phyloP scores from a whole-genome alignment of 2,888 invertebrate genomes.

The Punctoribates punctum region DNA sequence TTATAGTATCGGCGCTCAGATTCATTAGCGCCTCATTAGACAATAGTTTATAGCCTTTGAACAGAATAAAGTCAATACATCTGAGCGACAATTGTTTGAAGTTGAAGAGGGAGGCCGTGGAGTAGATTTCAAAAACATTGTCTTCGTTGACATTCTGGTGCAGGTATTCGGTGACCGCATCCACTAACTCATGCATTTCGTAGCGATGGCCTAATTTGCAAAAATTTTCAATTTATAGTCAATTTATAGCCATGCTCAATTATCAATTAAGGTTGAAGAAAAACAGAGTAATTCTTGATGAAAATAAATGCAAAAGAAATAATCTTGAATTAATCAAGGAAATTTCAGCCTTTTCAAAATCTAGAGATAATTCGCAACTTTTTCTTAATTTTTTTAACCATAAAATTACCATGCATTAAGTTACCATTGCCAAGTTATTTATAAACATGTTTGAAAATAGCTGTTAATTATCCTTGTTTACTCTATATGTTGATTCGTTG shows the following conservation, averaged over 20 bases:
- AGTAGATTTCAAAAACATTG: background rate
- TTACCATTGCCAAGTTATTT: too few relatives aligned
- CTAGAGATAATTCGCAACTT: too few relatives aligned
- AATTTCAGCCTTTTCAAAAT: too few relatives aligned
- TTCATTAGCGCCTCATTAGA: background rate
- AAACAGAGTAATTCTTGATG: too few relatives aligned
- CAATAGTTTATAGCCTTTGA: background rate
- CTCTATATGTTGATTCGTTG: too few relatives aligned
- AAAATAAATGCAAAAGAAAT: too few relatives aligned
- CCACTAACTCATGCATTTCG: slow-evolving; percentile 25
- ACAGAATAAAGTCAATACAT: background rate
- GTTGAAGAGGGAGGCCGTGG: background rate
- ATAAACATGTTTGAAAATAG: too few relatives aligned
- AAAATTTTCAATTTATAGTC: background rate
- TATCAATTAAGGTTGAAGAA: too few relatives aligned
- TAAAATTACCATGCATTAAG: too few relatives aligned
- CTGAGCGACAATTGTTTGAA: background rate
- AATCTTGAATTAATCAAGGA: too few relatives aligned
- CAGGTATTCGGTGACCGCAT: background rate
- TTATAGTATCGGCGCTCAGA: background rate
- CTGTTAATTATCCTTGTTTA: too few relatives aligned
- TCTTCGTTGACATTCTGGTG: background rate
- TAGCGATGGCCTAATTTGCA: slow-evolving; percentile 9
- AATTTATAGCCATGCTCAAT: background rate
- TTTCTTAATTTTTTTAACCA: too few relatives aligned